phyloP scores from a whole-genome alignment of 2,888 invertebrate genomes.

The Agrypnus murinus region DNA sequence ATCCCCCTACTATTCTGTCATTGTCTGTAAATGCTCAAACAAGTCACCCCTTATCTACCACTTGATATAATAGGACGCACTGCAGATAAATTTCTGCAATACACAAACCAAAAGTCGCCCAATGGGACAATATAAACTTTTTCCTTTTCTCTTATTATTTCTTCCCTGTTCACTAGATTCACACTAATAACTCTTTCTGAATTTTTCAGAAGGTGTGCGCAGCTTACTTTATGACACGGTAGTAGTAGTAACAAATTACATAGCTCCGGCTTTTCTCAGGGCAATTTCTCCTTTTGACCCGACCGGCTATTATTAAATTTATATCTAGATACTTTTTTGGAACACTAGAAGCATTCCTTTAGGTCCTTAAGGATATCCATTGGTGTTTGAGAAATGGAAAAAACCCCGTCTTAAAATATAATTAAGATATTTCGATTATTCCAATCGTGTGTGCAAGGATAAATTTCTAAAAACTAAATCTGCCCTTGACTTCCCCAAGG shows the following conservation, averaged over 20 bases:
- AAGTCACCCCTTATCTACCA: no score
- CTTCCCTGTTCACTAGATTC: neutral
- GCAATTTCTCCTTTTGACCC: neutral
- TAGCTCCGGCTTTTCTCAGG: neutral
- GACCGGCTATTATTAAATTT: slow-evolving; percentile 3
- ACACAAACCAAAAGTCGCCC: neutral
- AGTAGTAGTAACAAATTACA: neutral
- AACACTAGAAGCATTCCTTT: no score
- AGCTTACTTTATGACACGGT: slow-evolving; percentile 11
- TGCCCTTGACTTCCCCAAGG: slow-evolving; percentile 21
- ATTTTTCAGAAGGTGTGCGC: slow-evolving; percentile 15
- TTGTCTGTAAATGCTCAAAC: no score
- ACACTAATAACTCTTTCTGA: neutral
- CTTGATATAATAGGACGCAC: no score
- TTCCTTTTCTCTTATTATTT: slow-evolving; percentile 12
- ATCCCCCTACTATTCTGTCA: no score
- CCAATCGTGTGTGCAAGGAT: slow-evolving; percentile 17
- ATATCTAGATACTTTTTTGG: neutral
- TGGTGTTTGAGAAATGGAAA: no score
- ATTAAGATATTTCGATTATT: neutral
- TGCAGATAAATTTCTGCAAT: no score
- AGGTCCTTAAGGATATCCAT: no score
- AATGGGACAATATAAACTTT: no score
- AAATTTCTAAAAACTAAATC: neutral
- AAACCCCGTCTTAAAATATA: no score